Evolutionary conservation across 2,797 vertebrate species (phyloP).

Genomic region (Rhynchonycteris naso): DNA sequence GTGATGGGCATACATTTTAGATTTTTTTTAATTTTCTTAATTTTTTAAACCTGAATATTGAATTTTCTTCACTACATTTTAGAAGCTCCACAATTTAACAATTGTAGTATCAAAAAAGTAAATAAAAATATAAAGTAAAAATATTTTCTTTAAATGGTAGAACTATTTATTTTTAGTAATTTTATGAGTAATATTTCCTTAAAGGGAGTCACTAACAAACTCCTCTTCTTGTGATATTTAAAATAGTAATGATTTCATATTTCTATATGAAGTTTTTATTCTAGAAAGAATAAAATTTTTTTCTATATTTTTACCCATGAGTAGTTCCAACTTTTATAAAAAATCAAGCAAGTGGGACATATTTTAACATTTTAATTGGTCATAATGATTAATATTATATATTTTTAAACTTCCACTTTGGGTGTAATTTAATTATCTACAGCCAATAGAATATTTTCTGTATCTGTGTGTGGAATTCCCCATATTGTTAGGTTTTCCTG

Average conservation of each 20-base stretch:
- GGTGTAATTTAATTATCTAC: slow-evolving; percentile 19
- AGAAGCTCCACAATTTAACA: slow-evolving; percentile 50
- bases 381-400: neutral
- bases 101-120: slow-evolving; percentile 57
- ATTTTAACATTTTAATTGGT: slow-evolving; percentile 32
- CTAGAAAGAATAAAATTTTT: slow-evolving; percentile 15
- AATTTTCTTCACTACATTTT: slow-evolving; percentile 59
- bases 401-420: slow-evolving; percentile 41
- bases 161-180: slow-evolving; percentile 41
- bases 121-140: slow-evolving; percentile 49
- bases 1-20: slow-evolving; percentile 66
- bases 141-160: slow-evolving; percentile 36
- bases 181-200: slow-evolving; percentile 45
- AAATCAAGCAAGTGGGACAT: slow-evolving; percentile 16
- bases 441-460: neutral
- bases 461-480: neutral
- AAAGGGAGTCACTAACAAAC: slow-evolving; percentile 29
- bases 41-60: slow-evolving; percentile 46
- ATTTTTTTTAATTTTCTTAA: slow-evolving; percentile 43
- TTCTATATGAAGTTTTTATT: slow-evolving; percentile 16
- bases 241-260: slow-evolving; percentile 35
- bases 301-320: neutral
- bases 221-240: neutral
- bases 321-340: slow-evolving; percentile 43
- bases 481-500: neutral